Conservation (phyloP, 2,113 vertebrate genomes). For the Antennarius striatus region DNA sequence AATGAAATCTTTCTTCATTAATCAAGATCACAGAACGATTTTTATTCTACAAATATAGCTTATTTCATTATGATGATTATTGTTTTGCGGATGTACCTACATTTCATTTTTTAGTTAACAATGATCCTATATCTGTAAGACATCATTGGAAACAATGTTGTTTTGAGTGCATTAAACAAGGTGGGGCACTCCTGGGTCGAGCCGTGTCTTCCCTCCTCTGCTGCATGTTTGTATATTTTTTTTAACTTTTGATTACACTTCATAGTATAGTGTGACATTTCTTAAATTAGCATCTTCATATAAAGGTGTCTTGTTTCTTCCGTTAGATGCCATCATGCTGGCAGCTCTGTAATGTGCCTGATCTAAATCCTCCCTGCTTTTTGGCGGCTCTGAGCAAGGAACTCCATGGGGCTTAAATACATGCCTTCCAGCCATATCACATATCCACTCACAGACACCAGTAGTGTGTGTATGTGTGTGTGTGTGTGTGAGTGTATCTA, state of each 20-base stretch:
- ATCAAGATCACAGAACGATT: too few species aligned
- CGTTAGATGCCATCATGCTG: slow-evolving; percentile 71
- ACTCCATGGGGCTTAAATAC: slow-evolving; percentile 26
- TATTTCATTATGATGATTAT: not conserved
- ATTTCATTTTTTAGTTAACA: not conserved
- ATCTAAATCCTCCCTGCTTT: slow-evolving; percentile 71
- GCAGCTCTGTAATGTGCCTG: slow-evolving; percentile 60
- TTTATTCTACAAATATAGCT: too few species aligned
- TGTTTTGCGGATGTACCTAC: not conserved
- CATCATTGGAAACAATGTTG: slow-evolving; percentile 4
- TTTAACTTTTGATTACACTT: slow-evolving; percentile 45
- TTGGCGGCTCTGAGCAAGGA: slow-evolving; percentile 48
- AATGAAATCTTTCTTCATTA: too few species aligned
- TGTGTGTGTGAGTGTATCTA: too few species aligned
- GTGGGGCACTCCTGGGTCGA: slow-evolving; percentile 11
- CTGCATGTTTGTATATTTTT: slow-evolving; percentile 45
- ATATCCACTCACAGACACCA: slow-evolving; percentile 20
- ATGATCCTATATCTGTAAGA: not conserved
- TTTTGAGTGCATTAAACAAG: slow-evolving; percentile 12
- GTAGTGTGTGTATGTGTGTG: not conserved
- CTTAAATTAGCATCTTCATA: slow-evolving; percentile 77
- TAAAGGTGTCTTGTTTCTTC: slow-evolving; percentile 72
- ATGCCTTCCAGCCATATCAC: slow-evolving; percentile 27
- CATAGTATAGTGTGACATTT: slow-evolving; percentile 58
- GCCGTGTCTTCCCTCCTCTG: slow-evolving; percentile 11